Evolutionary conservation across 2,797 vertebrate species (phyloP).

Genomic region (Argentina silus): DNA sequence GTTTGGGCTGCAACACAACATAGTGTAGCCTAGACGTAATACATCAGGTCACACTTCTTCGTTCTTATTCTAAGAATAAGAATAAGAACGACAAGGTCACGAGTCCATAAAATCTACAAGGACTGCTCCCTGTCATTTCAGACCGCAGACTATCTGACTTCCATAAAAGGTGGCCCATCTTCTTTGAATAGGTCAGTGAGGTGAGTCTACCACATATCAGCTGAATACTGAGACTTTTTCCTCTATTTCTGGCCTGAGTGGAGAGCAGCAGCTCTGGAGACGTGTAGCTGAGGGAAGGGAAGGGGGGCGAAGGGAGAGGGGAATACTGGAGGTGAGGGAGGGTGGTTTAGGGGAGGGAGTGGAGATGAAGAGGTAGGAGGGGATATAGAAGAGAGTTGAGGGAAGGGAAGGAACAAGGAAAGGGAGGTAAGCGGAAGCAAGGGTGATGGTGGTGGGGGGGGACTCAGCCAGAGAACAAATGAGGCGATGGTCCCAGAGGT

Average conservation of each 20-base stretch:
- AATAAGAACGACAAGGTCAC: too few relatives aligned
- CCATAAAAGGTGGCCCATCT: neutral
- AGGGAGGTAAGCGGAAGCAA: neutral
- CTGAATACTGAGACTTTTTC: neutral
- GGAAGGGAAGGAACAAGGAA: neutral
- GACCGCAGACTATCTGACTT: neutral
- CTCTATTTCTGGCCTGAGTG: neutral
- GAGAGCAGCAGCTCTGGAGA: neutral
- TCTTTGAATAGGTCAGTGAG: neutral
- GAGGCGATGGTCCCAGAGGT: slow-evolving; percentile 3
- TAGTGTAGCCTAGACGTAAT: too few relatives aligned
- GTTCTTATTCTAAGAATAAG: too few relatives aligned
- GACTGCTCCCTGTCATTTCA: neutral
- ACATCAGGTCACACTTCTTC: too few relatives aligned
- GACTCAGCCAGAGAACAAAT: neutral
- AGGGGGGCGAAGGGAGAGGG: neutral
- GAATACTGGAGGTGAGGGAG: neutral
- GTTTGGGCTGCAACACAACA: neutral
- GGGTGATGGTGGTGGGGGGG: neutral
- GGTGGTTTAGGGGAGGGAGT: neutral
- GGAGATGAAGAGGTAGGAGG: neutral
- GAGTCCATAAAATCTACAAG: neutral
- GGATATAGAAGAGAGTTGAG: neutral
- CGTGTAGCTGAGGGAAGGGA: neutral
- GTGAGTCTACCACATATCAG: neutral